phyloP scores from a whole-genome alignment of 2,888 invertebrate species.

The Drosophila putrida region DNA sequence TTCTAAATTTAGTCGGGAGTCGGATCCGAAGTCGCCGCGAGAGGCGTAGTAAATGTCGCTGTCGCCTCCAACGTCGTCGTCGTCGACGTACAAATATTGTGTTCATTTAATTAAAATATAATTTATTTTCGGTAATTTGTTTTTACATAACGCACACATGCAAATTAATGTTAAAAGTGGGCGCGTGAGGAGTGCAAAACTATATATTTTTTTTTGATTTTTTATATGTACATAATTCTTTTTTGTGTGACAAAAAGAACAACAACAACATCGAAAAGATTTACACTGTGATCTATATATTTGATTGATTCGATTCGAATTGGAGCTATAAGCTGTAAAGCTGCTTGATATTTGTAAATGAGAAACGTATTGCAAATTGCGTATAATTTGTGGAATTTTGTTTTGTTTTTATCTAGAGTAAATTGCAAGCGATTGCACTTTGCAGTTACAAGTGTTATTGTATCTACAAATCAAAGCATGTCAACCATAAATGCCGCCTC shows the following conservation, averaged over 20 bases:
- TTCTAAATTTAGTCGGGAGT: conserved; percentile 73
- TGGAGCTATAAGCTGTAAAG: conserved; percentile 12
- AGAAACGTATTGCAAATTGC: conserved; percentile 5
- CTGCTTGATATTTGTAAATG: not conserved
- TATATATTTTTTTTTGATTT: conserved; percentile 9
- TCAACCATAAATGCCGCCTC: conserved; percentile 5
- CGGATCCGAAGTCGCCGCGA: conserved; percentile 51
- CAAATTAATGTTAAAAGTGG: conserved; percentile 48
- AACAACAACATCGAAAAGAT: conserved; percentile 31
- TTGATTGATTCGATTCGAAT: conserved; percentile 58
- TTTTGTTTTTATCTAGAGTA: conserved; percentile 13
- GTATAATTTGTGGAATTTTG: conserved; percentile 6
- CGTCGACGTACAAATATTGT: conserved; percentile 35
- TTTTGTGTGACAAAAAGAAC: conserved; percentile 47
- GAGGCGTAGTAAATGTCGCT: conserved; percentile 67
- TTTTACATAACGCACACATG: conserved; percentile 69
- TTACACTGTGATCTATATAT: conserved; percentile 41
- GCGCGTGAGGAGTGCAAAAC: conserved; percentile 35
- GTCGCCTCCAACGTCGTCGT: conserved; percentile 29
- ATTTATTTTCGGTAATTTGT: conserved; percentile 66
- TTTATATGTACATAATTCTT: conserved; percentile 22
- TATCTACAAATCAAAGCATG: conserved; percentile 25
- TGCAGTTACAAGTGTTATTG: conserved; percentile 10
- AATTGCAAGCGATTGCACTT: conserved; percentile 12
- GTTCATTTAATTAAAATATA: conserved; percentile 56